phyloP scores from a whole-genome alignment of 2,888 invertebrate genomes.

The Trichogramma evanescens region DNA sequence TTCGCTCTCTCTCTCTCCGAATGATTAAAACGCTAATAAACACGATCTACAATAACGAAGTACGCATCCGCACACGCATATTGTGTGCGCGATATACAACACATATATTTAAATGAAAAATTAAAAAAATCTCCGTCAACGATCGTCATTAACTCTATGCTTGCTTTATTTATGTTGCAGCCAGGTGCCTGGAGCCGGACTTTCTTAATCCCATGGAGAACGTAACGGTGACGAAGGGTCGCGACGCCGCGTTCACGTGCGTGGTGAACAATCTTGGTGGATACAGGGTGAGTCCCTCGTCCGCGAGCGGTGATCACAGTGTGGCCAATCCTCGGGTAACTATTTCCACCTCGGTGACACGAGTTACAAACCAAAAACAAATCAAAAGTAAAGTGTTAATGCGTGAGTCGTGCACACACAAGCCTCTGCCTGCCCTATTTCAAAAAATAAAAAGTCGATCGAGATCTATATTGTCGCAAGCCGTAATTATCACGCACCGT shows the following conservation, averaged over 20 bases:
- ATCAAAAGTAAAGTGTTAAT: not conserved
- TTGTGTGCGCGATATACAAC: no score
- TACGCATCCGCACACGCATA: no score
- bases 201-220: constrained; percentile 74
- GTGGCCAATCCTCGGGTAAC: constrained; percentile 46
- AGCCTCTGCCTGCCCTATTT: not conserved
- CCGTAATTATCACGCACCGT: not conserved
- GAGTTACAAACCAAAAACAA: constrained; percentile 21
- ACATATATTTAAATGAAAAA: no score
- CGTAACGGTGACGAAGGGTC: constrained; percentile 74
- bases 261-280: constrained; percentile 78
- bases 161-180: constrained; percentile 33
- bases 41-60: no score
- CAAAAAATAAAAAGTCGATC: not conserved
- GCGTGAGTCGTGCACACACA: not conserved
- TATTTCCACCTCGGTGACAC: constrained; percentile 38
- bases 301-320: constrained; percentile 46
- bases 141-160: not conserved
- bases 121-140: no score
- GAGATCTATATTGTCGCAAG: no score
- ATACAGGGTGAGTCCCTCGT: constrained; percentile 72
- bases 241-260: constrained; percentile 78
- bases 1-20: no score
- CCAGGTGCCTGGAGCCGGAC: constrained; percentile 73
- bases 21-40: no score